phyloP scores from a whole-genome alignment of 1,140 invertebrate genomes.

The Drosophila pachea region DNA sequence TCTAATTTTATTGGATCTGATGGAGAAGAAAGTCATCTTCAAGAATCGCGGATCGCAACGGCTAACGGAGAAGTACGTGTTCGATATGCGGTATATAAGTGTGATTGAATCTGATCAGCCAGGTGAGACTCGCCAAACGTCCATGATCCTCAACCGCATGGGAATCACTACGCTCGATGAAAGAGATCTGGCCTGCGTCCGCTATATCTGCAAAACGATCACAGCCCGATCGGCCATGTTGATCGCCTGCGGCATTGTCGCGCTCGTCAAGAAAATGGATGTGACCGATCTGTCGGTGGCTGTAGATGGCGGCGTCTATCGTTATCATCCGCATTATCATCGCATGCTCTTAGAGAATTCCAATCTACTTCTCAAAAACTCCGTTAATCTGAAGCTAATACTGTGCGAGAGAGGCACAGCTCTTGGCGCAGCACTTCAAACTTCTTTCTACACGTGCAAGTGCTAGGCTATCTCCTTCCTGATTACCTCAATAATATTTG shows the following conservation, averaged over 20 bases:
- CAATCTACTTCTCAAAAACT: conserved; percentile 83
- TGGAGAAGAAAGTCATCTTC: conserved; percentile 68
- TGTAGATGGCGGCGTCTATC: conserved; percentile 98
- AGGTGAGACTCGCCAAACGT: conserved; percentile 88
- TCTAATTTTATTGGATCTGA: conserved; percentile 56
- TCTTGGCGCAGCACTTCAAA: conserved; percentile 88
- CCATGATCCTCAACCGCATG: conserved; percentile 90
- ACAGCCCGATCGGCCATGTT: conserved; percentile 95
- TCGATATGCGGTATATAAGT: conserved; percentile 96
- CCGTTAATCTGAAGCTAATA: conserved; percentile 93
- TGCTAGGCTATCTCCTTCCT: too few relatives aligned
- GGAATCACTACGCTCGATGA: conserved; percentile 86
- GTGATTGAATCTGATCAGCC: conserved; percentile 94
- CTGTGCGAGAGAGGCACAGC: conserved; percentile 98
- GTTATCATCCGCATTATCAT: conserved; percentile 98
- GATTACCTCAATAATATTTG: too few relatives aligned
- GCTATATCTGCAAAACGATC: conserved; percentile 94
- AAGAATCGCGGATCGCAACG: conserved; percentile 13
- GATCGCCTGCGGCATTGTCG: conserved; percentile 91
- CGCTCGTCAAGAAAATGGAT: conserved; percentile 91
- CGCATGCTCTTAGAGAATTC: conserved; percentile 96
- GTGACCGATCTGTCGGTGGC: conserved; percentile 93
- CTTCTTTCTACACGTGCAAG: conserved; percentile 85
- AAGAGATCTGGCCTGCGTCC: conserved; percentile 91
- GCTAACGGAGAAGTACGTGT: conserved; percentile 61